Evolutionary conservation across 2,888 invertebrate species (phyloP), one percentile per base, ranked within the genome.

Genomic region (Resseliella maxima): DNA sequence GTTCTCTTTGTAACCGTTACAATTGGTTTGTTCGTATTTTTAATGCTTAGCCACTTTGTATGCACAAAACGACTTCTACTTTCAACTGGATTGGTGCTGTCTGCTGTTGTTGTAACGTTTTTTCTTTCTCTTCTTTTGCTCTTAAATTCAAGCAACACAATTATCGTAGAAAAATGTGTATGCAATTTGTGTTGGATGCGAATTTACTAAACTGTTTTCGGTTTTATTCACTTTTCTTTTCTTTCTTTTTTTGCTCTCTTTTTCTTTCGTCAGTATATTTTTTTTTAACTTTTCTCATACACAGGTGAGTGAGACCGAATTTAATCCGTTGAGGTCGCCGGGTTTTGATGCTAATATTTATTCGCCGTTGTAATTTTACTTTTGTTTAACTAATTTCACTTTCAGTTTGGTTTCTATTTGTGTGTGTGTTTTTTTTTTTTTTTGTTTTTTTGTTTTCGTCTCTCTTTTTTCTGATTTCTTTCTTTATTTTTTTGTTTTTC

Each of bases 171-270:
- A 59, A 59, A 59, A 59, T 50, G 15, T 21, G 21, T 12, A 18
- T 2, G 50, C 18, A 50, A 50, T 8, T 41, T 12, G 12, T 41
- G 41, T 59, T 24, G 24, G 3, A 59, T 59, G 59, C 59, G 59
- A 72, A 15, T 31, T 72, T 72, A 35, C n/a, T 72, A 72, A 72
- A 27, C 31, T 31, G 1, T 72, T 72, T 72, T 35, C 18, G 8
- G 72, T 72, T 72, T 31, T 72, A 31, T 72, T 72, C 72, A 72
- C 72, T 72, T 72, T 72, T 72, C 72, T 72, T 72, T 59, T 59
- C 59, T n/a, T 6, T 12, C 45, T 5, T 45, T 5, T 45, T 45
- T 10, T 45, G 5, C 12, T 12, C 12, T 45, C 45, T 45, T 45
- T 45, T 45, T 10, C 12, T 45, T 45, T 45, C n/a, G n/a, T n/a